These are phyloP conservation scores for Chrysolina haemoptera DNA, from an alignment of 2,888 invertebrate genomes.

Conservation along the genomic window DNA sequence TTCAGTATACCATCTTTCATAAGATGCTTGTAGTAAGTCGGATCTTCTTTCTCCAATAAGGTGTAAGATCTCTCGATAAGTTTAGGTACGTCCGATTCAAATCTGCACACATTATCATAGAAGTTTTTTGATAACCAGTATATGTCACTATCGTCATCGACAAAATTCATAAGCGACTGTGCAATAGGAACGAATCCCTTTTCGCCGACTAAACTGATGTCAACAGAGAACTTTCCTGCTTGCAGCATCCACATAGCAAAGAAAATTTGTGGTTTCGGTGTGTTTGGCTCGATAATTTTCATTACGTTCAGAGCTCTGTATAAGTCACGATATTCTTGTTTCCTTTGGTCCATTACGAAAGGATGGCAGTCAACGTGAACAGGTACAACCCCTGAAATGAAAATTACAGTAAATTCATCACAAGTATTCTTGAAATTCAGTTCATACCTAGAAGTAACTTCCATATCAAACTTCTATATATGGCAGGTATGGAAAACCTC, in stretches of 20 bases:
- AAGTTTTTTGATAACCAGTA: constrained; percentile 89
- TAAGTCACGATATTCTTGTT: constrained; percentile 83
- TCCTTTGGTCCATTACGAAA: constrained; percentile 83
- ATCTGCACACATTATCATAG: constrained; percentile 74
- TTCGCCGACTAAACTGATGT: constrained; percentile 50
- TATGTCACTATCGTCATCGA: constrained; percentile 82
- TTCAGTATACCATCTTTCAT: constrained; percentile 77
- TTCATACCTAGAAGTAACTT: constrained; percentile 83
- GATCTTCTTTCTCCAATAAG: constrained; percentile 85
- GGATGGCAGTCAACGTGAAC: constrained; percentile 83
- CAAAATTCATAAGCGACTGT: constrained; percentile 79
- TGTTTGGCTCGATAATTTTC: constrained; percentile 76
- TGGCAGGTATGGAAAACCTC: constrained; percentile 86
- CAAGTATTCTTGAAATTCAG: not conserved
- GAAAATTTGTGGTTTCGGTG: constrained; percentile 79
- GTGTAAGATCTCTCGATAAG: constrained; percentile 78
- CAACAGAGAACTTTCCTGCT: constrained; percentile 75
- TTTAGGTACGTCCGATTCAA: constrained; percentile 69
- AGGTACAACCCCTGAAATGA: constrained; percentile 80
- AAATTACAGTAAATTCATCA: not conserved
- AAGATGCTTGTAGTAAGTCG: constrained; percentile 79
- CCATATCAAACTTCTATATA: constrained; percentile 88
- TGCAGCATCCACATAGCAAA: constrained; percentile 88
- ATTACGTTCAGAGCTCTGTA: constrained; percentile 80
- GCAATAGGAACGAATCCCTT: constrained; percentile 73